Evolutionary conservation across 2,888 invertebrate genomes (phyloP), one percentile per base, ranked within the genome.

Genomic region (Automeris io): DNA sequence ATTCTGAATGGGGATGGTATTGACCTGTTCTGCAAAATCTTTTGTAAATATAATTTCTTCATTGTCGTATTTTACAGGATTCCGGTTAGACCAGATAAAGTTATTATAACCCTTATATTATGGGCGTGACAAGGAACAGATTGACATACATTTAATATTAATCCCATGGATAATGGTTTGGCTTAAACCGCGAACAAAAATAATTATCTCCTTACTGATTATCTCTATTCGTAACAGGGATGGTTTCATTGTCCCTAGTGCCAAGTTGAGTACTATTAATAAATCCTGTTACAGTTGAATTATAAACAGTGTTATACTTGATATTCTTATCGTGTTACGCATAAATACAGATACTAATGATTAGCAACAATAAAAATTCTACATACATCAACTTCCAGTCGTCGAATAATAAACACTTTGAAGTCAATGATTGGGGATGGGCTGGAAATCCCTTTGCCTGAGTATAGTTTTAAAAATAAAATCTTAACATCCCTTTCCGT

Each of bases 401-500:
- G 45, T 51, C 49, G 55, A 63, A 61, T 51, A 66, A 65, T 61
- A 66, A 65, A 65, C 54, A 63, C 43, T 52, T 49, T 32, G 37
- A 42, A 52, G 60, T 57, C 43, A 49, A 51, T 58, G 57, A 59
- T 52, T 56, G 18, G 32, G 47, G 47, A 57, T 49, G 53, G 53
- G 54, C 58, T 51, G 47, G 53, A 51, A 57, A 55, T 49, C 52
- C 51, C 49, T 52, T 57, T 49, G 43, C 40, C 38, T 45, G 40
- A 51, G 43, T 49, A 52, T 60, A 46, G 56, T 51, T 57, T 58
- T 63, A 70, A 70, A 70, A 65, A 61, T 62, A 54, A 45, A 51
- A 49, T 50, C 59, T 56, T 54, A 67, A 66, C 70, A 66, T 73
- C 69, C 68, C 51, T 65, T 73, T 75, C 74, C 74, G 71, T 57